These are phyloP conservation scores for Muschampia plurimacula DNA, from an alignment of 2,888 invertebrate species.

Conservation along the genomic window DNA sequence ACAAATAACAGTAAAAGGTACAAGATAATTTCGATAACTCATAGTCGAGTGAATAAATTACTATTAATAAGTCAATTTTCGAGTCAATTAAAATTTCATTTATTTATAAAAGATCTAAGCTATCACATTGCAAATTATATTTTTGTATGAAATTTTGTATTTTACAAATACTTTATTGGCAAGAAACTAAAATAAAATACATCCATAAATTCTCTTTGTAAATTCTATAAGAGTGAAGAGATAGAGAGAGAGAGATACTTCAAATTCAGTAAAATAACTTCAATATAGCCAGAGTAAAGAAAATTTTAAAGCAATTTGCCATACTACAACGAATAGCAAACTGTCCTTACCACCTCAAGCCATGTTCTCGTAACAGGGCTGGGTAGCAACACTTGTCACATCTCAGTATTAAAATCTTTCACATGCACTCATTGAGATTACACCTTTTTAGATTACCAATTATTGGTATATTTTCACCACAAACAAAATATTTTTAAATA, in stretches of 20 bases:
- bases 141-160: slow-evolving; percentile 64
- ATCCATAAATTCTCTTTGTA: slow-evolving; percentile 69
- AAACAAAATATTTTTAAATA: slow-evolving; percentile 59
- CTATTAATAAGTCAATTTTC: slow-evolving; percentile 65
- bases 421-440: slow-evolving; percentile 83
- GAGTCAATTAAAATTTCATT: slow-evolving; percentile 59
- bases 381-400: slow-evolving; percentile 68
- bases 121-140: slow-evolving; percentile 79
- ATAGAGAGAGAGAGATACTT: slow-evolving; percentile 66
- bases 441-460: slow-evolving; percentile 71
- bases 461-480: slow-evolving; percentile 58
- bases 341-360: slow-evolving; percentile 69
- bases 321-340: slow-evolving; percentile 81
- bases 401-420: slow-evolving; percentile 61
- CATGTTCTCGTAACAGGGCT: slow-evolving; percentile 76
- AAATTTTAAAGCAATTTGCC: slow-evolving; percentile 73
- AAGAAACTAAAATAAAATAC: slow-evolving; percentile 76
- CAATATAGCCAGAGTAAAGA: slow-evolving; percentile 62
- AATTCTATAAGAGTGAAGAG: slow-evolving; percentile 79
- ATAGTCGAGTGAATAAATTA: slow-evolving; percentile 59
- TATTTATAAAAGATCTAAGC: slow-evolving; percentile 77
- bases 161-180: slow-evolving; percentile 82
- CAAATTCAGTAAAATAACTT: slow-evolving; percentile 45
- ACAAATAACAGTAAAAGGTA: slow-evolving; percentile 66
- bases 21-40: slow-evolving; percentile 51